These are phyloP conservation scores for Avahi laniger DNA, from an alignment of 2,797 vertebrate genomes.

Conservation along the genomic window DNA sequence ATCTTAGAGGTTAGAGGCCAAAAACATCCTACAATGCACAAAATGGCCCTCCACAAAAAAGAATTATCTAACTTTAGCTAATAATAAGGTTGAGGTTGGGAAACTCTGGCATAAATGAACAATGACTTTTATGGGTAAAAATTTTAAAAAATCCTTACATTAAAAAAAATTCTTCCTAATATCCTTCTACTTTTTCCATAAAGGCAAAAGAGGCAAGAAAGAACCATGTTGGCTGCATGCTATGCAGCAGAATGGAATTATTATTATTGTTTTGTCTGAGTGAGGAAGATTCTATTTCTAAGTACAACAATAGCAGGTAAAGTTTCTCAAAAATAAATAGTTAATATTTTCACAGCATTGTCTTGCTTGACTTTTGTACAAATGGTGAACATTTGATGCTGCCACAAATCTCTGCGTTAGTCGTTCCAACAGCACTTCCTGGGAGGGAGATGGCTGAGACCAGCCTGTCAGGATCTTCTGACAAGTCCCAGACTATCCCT, in stretches of 20 bases:
- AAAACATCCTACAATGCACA: background rate
- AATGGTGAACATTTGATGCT: background rate
- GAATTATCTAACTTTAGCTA: background rate
- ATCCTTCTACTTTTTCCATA: background rate
- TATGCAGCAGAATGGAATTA: background rate
- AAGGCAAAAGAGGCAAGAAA: background rate
- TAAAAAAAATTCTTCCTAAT: background rate
- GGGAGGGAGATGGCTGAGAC: background rate
- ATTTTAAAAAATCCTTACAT: background rate
- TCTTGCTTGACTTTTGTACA: constrained; percentile 13
- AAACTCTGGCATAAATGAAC: background rate
- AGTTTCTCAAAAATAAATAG: background rate
- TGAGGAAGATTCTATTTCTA: background rate
- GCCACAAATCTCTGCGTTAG: background rate
- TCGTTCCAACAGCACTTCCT: constrained; percentile 24
- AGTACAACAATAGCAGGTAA: background rate
- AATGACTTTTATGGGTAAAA: background rate
- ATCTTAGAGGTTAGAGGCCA: background rate
- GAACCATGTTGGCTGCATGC: background rate
- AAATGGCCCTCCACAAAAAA: background rate
- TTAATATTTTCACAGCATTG: background rate
- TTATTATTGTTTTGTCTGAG: background rate
- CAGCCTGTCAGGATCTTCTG: constrained; percentile 7
- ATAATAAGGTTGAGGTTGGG: background rate
- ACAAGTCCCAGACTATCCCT: background rate